Evolutionary conservation across 2,888 invertebrate genomes (phyloP).

Genomic region (Yponomeuta plumbellus): DNA sequence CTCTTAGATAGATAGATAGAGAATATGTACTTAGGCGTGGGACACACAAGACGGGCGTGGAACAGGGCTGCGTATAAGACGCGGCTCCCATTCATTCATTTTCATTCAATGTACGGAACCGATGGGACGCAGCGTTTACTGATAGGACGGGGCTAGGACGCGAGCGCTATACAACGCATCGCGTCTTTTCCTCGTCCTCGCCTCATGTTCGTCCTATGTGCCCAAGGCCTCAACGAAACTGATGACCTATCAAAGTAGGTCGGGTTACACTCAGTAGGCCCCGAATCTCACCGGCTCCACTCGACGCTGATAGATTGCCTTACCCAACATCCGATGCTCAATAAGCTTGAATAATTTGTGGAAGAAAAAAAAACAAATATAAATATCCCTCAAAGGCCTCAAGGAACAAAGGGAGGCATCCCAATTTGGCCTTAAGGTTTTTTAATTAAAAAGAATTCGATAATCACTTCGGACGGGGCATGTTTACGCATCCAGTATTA

Average conservation of each 20-base stretch:
- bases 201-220: too few relatives aligned
- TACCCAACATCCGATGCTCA: conserved; percentile 50
- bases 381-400: conserved; percentile 38
- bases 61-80: too few relatives aligned
- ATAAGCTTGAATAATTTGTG: conserved; percentile 61
- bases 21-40: too few relatives aligned
- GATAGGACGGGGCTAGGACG: too few relatives aligned
- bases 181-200: too few relatives aligned
- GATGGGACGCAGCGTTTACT: too few relatives aligned
- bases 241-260: conserved; percentile 49
- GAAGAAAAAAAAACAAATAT: conserved; percentile 47
- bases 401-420: conserved; percentile 41
- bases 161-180: too few relatives aligned
- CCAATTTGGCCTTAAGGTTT: conserved; percentile 43
- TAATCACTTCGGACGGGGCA: conserved; percentile 32
- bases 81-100: too few relatives aligned
- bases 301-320: conserved; percentile 48
- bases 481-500: conserved; percentile 28
- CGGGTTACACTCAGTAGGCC: conserved; percentile 29
- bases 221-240: conserved; percentile 15
- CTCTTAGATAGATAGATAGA: too few relatives aligned
- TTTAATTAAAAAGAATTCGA: conserved; percentile 44
- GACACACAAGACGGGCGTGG: too few relatives aligned
- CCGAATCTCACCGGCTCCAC: not conserved
- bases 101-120: too few relatives aligned